Evolutionary conservation across 1,140 invertebrate genomes (phyloP), one percentile per base, ranked within the genome.

Genomic region (Mycetomoellerius zeteki): DNA sequence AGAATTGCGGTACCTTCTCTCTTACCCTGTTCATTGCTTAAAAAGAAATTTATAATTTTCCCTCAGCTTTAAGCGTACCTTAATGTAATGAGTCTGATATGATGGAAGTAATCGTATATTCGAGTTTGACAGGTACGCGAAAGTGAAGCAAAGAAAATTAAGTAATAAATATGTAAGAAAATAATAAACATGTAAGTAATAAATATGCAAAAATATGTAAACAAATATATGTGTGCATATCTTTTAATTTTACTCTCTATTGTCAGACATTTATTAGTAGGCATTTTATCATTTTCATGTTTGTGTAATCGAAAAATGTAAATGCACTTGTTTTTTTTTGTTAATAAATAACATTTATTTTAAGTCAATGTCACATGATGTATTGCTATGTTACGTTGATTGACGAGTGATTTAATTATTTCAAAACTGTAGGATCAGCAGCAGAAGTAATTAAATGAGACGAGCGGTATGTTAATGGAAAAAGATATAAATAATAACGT

Each of bases 381-480:
- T 60, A 73, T 24, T 47, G 24, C 12, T 33, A 33, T 10, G 14
- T 67, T 56, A 80, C 27, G 14, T 84, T 60, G 5, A 30, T 2
- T 47, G 43, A 24, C 2, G 54, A 47, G 30, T 21, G 60, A 2
- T 60, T 82, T 84, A 73, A 73, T 82, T 82, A 60, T 84, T 73
- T 56, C 14, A 84, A 84, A 75, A 62, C 27, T 84, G 47, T 73
- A 33, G 19, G 37, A 62, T 75, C 54, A 84, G 43, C 21, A 73
- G 16, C 19, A 37, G 21, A 19, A 33, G n/a, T 84, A 84, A 82
- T 82, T 73, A 82, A 73, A 60, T 75, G 37, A 62, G 69, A 73
- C 1, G 19, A 62, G 3, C n/a, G 6, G 7, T 72, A 58, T 58
- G 80, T 50, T 84, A 60, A 84, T 50, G 69, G 5, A 47, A 47